Evolutionary conservation across 2,797 vertebrate genomes (phyloP).

Genomic region (Nasua narica): DNA sequence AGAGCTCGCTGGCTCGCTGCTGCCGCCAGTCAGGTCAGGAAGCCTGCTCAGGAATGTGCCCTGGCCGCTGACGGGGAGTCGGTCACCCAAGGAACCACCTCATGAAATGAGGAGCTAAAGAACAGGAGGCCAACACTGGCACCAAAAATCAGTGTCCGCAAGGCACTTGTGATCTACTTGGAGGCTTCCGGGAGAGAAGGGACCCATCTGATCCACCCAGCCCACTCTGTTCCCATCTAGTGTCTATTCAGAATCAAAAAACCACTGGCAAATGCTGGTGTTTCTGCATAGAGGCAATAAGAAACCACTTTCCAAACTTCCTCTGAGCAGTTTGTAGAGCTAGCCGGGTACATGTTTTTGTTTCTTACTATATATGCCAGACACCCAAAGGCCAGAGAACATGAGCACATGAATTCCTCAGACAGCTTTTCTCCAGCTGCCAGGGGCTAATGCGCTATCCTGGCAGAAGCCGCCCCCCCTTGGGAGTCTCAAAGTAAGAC

Average conservation of each 20-base stretch:
- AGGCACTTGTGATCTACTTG: neutral
- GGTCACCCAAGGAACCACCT: neutral
- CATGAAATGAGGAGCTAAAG: constrained; percentile 22
- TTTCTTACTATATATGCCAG: neutral
- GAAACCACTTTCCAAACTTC: neutral
- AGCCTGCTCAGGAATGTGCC: neutral
- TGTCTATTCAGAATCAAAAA: neutral
- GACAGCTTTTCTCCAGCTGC: neutral
- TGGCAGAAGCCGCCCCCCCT: neutral
- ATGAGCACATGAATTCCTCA: neutral
- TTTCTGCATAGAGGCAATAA: neutral
- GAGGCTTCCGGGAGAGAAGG: neutral
- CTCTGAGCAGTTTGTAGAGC: neutral
- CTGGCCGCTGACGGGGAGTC: neutral
- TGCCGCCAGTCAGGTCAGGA: neutral
- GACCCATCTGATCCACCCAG: neutral
- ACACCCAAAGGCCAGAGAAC: constrained; percentile 35
- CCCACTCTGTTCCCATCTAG: neutral
- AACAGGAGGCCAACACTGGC: neutral
- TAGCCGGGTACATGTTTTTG: neutral
- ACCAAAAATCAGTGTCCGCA: neutral
- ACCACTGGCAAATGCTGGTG: neutral
- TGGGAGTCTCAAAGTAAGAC: neutral
- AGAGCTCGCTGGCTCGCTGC: neutral
- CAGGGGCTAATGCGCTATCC: neutral